Percentiles rank a stretch among this genome's conserved stretches.
Conservation (phyloP, 2,888 invertebrate species). For the Pyralis farinalis region DNA sequence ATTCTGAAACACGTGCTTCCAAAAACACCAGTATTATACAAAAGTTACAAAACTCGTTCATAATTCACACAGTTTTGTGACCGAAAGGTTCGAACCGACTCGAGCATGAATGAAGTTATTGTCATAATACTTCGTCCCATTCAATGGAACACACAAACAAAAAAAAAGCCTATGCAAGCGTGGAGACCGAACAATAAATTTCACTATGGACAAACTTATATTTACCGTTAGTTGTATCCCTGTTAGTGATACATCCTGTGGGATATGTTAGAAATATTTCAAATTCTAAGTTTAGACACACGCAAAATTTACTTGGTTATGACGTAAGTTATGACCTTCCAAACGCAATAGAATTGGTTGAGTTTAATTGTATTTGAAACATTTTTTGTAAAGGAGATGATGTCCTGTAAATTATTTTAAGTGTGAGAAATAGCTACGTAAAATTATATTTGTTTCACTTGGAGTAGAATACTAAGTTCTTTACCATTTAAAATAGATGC, state of each 20-base stretch:
- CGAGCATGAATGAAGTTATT: constrained; percentile 8
- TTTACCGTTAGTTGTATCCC: background rate
- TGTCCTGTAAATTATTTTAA: background rate
- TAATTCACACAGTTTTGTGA: constrained; percentile 5
- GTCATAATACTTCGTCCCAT: constrained; percentile 8
- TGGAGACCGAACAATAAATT: constrained; percentile 8
- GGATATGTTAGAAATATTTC: background rate
- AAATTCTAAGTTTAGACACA: constrained; percentile 8
- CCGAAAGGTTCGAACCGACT: background rate
- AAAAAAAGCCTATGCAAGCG: constrained; percentile 8
- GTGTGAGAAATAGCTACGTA: no score
- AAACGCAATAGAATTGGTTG: constrained; percentile 10
- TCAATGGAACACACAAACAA: constrained; percentile 13
- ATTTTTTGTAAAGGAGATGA: background rate
- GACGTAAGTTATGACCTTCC: constrained; percentile 11
- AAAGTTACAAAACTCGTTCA: constrained; percentile 4
- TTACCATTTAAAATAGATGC: no score
- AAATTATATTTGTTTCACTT: no score
- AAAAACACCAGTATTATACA: background rate
- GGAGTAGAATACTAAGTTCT: no score
- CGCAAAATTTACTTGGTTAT: constrained; percentile 5
- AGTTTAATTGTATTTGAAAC: constrained; percentile 10
- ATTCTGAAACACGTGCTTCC: background rate
- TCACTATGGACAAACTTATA: constrained; percentile 6
- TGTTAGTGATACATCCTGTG: constrained; percentile 4